Conservation (phyloP, 2,797 vertebrate genomes). For the Epinephelus coioides region DNA sequence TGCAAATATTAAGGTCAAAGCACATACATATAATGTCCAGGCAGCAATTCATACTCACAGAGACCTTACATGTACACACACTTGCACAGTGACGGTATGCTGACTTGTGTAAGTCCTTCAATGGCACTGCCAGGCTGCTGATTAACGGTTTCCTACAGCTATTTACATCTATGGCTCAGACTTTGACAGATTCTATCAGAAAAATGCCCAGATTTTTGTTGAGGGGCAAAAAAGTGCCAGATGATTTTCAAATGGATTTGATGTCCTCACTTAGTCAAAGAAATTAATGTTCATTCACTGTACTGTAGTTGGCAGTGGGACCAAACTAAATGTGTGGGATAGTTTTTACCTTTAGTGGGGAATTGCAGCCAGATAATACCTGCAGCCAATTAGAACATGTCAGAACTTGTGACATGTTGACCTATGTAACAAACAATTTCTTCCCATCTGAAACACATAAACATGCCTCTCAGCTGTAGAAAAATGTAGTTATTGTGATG, state of each 20-base stretch:
- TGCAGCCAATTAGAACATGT: too few relatives aligned
- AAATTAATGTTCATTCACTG: too few relatives aligned
- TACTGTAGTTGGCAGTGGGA: too few relatives aligned
- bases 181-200: background rate
- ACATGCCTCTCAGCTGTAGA: too few relatives aligned
- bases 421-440: too few relatives aligned
- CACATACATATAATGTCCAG: background rate
- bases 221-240: background rate
- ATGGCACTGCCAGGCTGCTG: background rate
- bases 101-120: background rate
- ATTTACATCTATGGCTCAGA: background rate
- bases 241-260: background rate
- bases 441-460: too few relatives aligned
- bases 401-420: too few relatives aligned
- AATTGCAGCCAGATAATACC: too few relatives aligned
- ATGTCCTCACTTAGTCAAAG: background rate
- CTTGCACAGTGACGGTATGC: background rate
- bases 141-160: background rate
- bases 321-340: too few relatives aligned
- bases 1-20: slow-evolving; percentile 16
- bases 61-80: background rate
- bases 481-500: background rate
- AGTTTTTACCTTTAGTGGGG: too few relatives aligned
- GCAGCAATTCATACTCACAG: background rate
- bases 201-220: background rate